These are phyloP conservation scores for Megaustenia siamemsis DNA, from an alignment of 2,888 invertebrate genomes.

Conservation along the genomic window DNA sequence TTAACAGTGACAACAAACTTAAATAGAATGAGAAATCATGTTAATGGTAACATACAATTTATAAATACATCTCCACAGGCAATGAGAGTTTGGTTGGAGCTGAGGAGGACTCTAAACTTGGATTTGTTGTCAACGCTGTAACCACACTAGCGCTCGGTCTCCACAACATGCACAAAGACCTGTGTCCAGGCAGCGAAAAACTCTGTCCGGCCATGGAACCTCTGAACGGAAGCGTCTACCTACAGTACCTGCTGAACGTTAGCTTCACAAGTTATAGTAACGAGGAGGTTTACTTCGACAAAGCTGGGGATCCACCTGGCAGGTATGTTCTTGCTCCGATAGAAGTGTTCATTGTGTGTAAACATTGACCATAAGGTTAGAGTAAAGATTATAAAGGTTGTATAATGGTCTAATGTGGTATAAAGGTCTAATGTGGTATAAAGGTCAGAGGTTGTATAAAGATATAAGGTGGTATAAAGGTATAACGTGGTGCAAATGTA, in stretches of 20 bases:
- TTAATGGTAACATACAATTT: too few relatives aligned
- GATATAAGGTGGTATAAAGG: too few relatives aligned
- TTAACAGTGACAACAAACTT: too few relatives aligned
- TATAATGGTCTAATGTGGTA: too few relatives aligned
- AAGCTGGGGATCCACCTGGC: conserved; percentile 88
- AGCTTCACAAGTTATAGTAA: conserved; percentile 84
- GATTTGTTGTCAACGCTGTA: conserved; percentile 89
- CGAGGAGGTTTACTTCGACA: conserved; percentile 86
- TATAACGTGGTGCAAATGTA: too few relatives aligned
- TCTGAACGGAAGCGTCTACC: conserved; percentile 86
- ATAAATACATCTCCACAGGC: conserved; percentile 79
- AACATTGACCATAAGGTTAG: too few relatives aligned
- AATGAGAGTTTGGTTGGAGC: conserved; percentile 82
- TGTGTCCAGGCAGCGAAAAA: conserved; percentile 82
- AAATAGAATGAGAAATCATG: too few relatives aligned
- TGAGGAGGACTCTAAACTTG: conserved; percentile 87
- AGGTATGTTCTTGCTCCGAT: conserved; percentile 81
- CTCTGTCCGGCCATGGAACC: conserved; percentile 86
- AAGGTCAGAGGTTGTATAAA: too few relatives aligned
- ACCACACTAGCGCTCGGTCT: conserved; percentile 88
- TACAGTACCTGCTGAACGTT: conserved; percentile 86
- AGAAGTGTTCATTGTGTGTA: too few relatives aligned
- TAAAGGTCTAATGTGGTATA: too few relatives aligned
- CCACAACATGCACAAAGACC: conserved; percentile 85
- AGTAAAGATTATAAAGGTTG: too few relatives aligned